Evolutionary conservation across 2,888 invertebrate species (phyloP).

Genomic region (Drosophila paranaensis): DNA sequence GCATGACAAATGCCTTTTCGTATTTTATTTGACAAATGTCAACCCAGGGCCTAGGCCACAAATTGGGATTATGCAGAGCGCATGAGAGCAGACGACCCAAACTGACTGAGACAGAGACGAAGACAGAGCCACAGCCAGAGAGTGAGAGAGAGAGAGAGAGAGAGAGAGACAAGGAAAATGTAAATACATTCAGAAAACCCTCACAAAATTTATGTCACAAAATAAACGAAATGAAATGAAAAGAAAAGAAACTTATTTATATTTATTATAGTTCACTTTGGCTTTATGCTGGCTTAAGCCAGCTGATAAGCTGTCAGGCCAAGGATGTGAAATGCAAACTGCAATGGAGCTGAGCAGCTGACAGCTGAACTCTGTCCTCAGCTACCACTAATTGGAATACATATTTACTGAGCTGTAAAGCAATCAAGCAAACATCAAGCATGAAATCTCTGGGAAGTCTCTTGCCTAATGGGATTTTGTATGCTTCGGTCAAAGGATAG

Average conservation of each 20-base stretch:
- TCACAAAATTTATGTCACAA: constrained; percentile 27
- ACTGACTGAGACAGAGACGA: neutral
- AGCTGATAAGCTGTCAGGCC: constrained; percentile 27
- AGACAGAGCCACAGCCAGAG: neutral
- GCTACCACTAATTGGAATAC: constrained; percentile 57
- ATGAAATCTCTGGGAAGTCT: too few relatives aligned
- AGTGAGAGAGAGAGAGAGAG: neutral
- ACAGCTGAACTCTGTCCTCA: constrained; percentile 23
- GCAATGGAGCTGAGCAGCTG: constrained; percentile 12
- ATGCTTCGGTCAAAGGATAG: neutral
- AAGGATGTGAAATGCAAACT: constrained; percentile 30
- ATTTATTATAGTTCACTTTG: constrained; percentile 26
- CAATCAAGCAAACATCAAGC: constrained; percentile 32
- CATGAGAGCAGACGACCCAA: constrained; percentile 15
- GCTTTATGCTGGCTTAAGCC: constrained; percentile 16
- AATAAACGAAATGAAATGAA: constrained; percentile 29
- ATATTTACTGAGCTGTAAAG: constrained; percentile 22
- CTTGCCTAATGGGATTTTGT: neutral
- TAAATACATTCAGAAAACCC: constrained; percentile 3
- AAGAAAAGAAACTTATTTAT: constrained; percentile 27
- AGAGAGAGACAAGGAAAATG: neutral
- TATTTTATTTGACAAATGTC: constrained; percentile 43
- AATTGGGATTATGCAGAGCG: constrained; percentile 45
- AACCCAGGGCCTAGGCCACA: constrained; percentile 20
- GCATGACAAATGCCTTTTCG: constrained; percentile 35